Base-by-base conservation (phyloP, 2,888 invertebrate genomes). In the Brenthis hecate region DNA sequence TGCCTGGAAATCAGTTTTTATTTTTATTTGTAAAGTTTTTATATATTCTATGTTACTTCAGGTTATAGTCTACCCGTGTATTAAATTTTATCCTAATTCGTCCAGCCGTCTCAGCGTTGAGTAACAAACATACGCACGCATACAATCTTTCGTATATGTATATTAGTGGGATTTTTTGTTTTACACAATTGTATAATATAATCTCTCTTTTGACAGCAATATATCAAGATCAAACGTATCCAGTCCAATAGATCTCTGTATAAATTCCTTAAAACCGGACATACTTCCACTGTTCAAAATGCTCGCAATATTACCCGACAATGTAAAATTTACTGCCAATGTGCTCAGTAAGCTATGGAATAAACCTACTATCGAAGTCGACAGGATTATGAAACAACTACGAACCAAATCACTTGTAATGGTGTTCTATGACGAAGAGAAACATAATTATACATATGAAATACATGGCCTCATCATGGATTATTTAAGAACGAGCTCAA, bases 381-480 rank as follows among this genome's bases (percentile, higher is more conserved):
- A 95, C 76, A 91, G 94, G 3, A 93, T 94, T 11, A 95, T 96
- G 94, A 89, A 93, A 56, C 91, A 94, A 70, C 88, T 96, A 13
- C 93, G 94, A 53, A 94, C 94, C 72, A 96, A 96, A 80, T 96
- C 95, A 0, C 87, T 96, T 0, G 94, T 95, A 1, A 94, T 94
- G 3, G 94, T 94, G 74, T 93, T 93, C 65, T 96, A 95, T 81
- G 95, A 95, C 72, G 84, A 90, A 3, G 93, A 94, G 65, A 88
- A 94, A 63, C 89, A 92, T 57, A 94, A 92, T 70, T 95, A 95
- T 74, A 91, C 95, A 36, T 96, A 96, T 78, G 96, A 95, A 72
- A 93, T 96, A 57, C 96, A 96, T 79, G 95, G 96, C 78, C 86
- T 96, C 0, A 92, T 96, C 13, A 89, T 96, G 81, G 93, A 93